phyloP scores from a whole-genome alignment of 2,113 vertebrate genomes.

The Protobothrops flavoviridis region DNA sequence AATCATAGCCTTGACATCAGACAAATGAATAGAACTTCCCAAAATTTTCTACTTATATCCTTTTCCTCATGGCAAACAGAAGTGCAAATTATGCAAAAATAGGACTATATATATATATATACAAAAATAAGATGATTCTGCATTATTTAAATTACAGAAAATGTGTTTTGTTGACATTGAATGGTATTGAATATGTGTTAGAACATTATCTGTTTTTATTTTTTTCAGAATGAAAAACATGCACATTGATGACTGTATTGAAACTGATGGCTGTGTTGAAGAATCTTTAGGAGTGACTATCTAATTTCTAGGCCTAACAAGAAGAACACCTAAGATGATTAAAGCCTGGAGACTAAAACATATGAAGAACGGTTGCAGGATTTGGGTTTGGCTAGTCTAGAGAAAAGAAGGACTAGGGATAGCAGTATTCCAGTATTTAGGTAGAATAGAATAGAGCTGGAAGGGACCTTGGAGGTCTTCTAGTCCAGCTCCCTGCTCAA shows the following conservation, averaged over 20 bases:
- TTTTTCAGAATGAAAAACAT: neutral
- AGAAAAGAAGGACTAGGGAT: no score
- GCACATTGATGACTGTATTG: neutral
- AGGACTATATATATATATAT: neutral
- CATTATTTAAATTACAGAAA: neutral
- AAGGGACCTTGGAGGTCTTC: no score
- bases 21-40: neutral
- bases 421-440: no score
- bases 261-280: neutral
- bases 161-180: neutral
- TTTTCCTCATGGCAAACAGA: neutral
- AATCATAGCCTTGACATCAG: neutral
- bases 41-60: neutral
- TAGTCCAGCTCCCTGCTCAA: no score
- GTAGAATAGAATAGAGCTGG: no score
- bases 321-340: neutral
- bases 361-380: no score
- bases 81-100: neutral
- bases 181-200: neutral
- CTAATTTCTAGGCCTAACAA: neutral
- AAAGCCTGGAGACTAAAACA: no score
- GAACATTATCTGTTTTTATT: slow-evolving; percentile 2
- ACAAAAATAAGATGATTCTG: neutral
- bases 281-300: neutral
- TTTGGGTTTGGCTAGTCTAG: no score